phyloP scores from a whole-genome alignment of 1,140 invertebrate genomes.

The Tribolium castaneum region DNA sequence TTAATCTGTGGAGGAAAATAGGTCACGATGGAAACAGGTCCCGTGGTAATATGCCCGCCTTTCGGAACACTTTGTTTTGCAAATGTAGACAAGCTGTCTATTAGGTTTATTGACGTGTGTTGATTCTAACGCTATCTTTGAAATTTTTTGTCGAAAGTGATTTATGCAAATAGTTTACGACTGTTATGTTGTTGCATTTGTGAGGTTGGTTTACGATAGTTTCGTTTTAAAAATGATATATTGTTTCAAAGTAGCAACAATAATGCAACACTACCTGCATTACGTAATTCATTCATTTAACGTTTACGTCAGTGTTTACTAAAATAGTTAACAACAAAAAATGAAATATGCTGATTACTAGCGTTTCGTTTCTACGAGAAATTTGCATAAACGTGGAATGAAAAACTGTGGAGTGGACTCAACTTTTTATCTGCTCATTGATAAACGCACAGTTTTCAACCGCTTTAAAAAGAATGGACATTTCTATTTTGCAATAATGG shows the following conservation, averaged over 20 bases:
- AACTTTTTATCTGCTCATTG: background rate
- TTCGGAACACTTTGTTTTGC: slow-evolving; percentile 1
- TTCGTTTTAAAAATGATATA: background rate
- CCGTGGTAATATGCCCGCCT: background rate
- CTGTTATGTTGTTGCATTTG: background rate
- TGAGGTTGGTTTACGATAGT: too few relatives aligned
- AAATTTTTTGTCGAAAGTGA: background rate
- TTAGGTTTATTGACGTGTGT: background rate
- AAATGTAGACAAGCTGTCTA: slow-evolving; percentile 12
- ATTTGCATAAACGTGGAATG: background rate
- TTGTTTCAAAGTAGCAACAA: background rate
- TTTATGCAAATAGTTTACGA: background rate
- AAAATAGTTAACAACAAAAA: background rate
- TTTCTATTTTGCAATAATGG: too few relatives aligned
- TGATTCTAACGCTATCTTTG: background rate
- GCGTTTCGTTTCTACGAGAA: background rate
- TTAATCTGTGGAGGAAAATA: background rate
- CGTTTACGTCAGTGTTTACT: background rate
- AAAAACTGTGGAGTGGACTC: background rate
- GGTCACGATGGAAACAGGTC: background rate
- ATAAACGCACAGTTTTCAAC: background rate
- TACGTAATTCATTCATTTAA: background rate
- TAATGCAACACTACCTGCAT: background rate
- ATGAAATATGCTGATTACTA: background rate
- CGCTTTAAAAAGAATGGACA: too few relatives aligned